phyloP scores from a whole-genome alignment of 2,797 vertebrate genomes.

The Merluccius polli region DNA sequence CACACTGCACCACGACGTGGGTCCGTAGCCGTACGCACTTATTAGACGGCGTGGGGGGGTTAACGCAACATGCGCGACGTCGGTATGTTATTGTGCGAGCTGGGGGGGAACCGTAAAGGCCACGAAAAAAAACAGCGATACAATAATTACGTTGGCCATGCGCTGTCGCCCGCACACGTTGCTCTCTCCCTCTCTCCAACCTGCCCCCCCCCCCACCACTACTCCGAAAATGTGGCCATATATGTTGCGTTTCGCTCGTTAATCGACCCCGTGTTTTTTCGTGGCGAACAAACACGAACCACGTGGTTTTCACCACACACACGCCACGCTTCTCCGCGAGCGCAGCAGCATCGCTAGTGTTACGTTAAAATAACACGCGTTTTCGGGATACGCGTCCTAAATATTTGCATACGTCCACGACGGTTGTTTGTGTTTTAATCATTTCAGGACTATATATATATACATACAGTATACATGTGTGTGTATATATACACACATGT shows the following conservation, averaged over 20 bases:
- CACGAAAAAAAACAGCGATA: conserved; percentile 11
- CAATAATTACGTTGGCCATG: conserved; percentile 21
- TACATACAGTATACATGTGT: neutral
- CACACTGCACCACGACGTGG: neutral
- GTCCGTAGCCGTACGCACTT: conserved; percentile 45
- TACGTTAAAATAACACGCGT: conserved; percentile 30
- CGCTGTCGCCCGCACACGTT: conserved; percentile 21
- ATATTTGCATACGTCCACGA: conserved; percentile 19
- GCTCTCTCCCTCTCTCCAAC: neutral
- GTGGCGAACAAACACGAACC: conserved; percentile 86
- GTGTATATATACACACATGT: conserved; percentile 8
- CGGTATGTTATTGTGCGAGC: conserved; percentile 72
- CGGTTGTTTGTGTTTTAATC: neutral
- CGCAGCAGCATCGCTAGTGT: conserved; percentile 45
- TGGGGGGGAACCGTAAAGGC: conserved; percentile 32
- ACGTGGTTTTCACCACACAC: conserved; percentile 89
- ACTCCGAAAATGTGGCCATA: conserved; percentile 28
- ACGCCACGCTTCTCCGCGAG: conserved; percentile 82
- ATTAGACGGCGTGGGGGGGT: conserved; percentile 54
- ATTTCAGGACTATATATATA: neutral
- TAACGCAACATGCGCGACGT: conserved; percentile 61
- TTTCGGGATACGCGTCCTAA: neutral
- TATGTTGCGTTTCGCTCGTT: conserved; percentile 46
- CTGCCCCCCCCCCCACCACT: no score
- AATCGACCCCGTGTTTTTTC: conserved; percentile 73